Conservation (phyloP, 2,113 vertebrate genomes). For the Vidua chalybeata region DNA sequence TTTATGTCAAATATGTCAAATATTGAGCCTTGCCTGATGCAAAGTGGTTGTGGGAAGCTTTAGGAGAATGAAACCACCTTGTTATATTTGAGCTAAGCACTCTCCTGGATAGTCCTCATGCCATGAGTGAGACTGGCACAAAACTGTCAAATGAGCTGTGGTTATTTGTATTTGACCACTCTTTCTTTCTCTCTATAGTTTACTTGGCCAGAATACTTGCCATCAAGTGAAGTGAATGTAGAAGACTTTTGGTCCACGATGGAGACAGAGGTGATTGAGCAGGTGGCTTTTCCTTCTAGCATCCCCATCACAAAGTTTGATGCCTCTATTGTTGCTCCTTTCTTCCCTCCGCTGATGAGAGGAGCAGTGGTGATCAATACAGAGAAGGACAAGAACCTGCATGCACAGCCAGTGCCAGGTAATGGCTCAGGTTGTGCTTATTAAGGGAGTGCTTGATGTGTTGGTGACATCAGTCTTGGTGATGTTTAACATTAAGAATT, state of each 20-base stretch:
- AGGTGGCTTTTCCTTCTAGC: constrained; percentile 89
- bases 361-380: constrained; percentile 88
- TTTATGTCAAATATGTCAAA: not conserved
- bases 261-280: constrained; percentile 96
- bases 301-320: constrained; percentile 95
- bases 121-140: not conserved
- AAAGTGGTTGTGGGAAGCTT: not conserved
- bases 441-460: not conserved
- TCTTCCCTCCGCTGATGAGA: constrained; percentile 94
- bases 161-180: not conserved
- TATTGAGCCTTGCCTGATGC: not conserved
- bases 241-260: constrained; percentile 98
- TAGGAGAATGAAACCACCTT: not conserved
- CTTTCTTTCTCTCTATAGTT: constrained; percentile 78
- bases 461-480: not conserved
- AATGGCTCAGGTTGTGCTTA: not conserved
- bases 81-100: not conserved
- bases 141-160: not conserved
- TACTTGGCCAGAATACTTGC: constrained; percentile 90
- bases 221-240: constrained; percentile 89
- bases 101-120: not conserved
- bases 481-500: not conserved
- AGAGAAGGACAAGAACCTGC: constrained; percentile 89
- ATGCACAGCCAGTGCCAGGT: constrained; percentile 75
- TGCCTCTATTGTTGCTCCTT: constrained; percentile 95